Percentiles rank a stretch among this genome's conserved stretches.
phyloP scores from a whole-genome alignment of 1,140 invertebrate genomes.

The Phthorimaea operculella region DNA sequence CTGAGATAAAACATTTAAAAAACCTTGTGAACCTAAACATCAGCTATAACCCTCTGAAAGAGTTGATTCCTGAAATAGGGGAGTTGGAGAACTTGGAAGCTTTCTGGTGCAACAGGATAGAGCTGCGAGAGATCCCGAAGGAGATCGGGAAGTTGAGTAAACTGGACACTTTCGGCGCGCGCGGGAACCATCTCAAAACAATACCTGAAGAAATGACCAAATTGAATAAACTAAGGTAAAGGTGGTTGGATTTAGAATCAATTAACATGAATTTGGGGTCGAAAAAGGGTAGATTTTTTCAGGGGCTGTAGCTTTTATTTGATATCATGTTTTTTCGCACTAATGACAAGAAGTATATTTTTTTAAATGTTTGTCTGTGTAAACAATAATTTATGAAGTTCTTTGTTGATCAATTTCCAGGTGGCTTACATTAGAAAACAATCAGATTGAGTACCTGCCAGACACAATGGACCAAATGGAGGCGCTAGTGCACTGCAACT shows the following conservation, averaged over 20 bases:
- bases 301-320: too few species aligned
- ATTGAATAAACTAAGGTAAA: constrained; percentile 65
- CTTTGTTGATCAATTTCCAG: constrained; percentile 36
- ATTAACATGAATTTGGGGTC: too few species aligned
- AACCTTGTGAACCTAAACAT: constrained; percentile 83
- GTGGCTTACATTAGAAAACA: constrained; percentile 72
- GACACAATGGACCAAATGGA: constrained; percentile 60
- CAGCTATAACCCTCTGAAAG: constrained; percentile 81
- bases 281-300: too few species aligned
- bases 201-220: constrained; percentile 67
- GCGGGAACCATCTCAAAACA: constrained; percentile 69
- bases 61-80: constrained; percentile 76
- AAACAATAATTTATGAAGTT: too few species aligned
- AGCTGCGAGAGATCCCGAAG: constrained; percentile 69
- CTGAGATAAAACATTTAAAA: constrained; percentile 70
- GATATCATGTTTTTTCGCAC: too few species aligned
- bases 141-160: constrained; percentile 78
- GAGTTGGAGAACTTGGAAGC: constrained; percentile 79
- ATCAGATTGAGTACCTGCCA: constrained; percentile 66
- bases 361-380: too few species aligned
- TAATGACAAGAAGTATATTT: too few species aligned
- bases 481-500: constrained; percentile 69
- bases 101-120: constrained; percentile 76
- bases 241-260: too few species aligned
- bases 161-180: constrained; percentile 76